These are phyloP conservation scores for Caenorhabditis afra DNA, from an alignment of 2,888 invertebrate genomes.

Conservation along the genomic window DNA sequence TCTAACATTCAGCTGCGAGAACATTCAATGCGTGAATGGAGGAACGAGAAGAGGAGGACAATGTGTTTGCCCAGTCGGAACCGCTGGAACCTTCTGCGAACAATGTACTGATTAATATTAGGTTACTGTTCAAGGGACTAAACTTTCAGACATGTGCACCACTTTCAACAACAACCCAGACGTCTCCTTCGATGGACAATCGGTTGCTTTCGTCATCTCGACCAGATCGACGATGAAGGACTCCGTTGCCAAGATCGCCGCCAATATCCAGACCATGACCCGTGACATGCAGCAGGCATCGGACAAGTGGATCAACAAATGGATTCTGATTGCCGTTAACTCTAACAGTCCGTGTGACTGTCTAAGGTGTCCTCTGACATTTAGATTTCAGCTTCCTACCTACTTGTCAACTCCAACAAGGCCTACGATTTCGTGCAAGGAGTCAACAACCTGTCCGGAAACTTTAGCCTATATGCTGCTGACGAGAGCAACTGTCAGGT, in stretches of 20 bases:
- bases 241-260: constrained; percentile 51
- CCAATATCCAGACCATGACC: constrained; percentile 58
- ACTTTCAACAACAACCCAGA: constrained; percentile 61
- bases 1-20: constrained; percentile 62
- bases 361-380: too few species aligned
- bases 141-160: constrained; percentile 67
- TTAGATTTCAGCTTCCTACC: constrained; percentile 39
- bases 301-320: constrained; percentile 70
- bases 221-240: constrained; percentile 67
- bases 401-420: constrained; percentile 44
- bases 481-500: constrained; percentile 63
- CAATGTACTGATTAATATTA: constrained; percentile 45
- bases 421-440: constrained; percentile 63
- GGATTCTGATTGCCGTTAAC: constrained; percentile 66
- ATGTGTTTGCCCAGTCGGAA: constrained; percentile 71
- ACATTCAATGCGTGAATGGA: constrained; percentile 70
- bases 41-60: constrained; percentile 63
- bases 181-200: constrained; percentile 62
- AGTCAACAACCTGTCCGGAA: constrained; percentile 59
- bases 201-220: constrained; percentile 71
- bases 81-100: constrained; percentile 74
- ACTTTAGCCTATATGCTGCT: constrained; percentile 51
- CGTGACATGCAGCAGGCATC: constrained; percentile 65
- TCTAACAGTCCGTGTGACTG: constrained; percentile 54
- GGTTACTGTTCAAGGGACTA: not conserved